Conservation (phyloP, 1,140 invertebrate species). For the Amyelois transitella region DNA sequence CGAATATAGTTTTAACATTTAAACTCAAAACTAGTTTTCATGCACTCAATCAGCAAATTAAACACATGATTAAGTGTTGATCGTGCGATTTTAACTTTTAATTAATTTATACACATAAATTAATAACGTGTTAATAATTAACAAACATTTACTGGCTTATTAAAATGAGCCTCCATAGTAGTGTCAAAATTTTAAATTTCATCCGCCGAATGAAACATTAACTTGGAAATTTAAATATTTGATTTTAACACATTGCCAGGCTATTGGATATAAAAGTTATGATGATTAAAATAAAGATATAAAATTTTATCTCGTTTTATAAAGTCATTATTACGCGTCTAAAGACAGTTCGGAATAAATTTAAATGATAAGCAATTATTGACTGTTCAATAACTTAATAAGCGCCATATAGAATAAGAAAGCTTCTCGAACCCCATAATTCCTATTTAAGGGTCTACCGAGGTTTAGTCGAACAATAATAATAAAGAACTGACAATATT, state of each 20-base stretch:
- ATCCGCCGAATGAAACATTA: neutral
- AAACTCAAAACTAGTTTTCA: too few relatives aligned
- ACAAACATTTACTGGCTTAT: neutral
- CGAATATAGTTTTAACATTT: too few relatives aligned
- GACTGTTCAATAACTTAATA: neutral
- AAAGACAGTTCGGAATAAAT: neutral
- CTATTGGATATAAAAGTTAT: neutral
- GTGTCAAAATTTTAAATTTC: neutral
- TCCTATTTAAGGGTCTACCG: too few relatives aligned
- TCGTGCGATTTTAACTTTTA: too few relatives aligned
- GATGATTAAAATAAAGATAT: neutral
- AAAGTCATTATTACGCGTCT: neutral
- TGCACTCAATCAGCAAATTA: too few relatives aligned
- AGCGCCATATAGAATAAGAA: too few relatives aligned
- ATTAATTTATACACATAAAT: neutral
- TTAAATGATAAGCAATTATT: constrained; percentile 1
- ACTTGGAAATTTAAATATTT: neutral
- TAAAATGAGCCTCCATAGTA: neutral
- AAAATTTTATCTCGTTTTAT: neutral
- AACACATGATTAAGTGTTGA: too few relatives aligned
- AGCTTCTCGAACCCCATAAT: too few relatives aligned
- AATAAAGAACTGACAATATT: too few relatives aligned
- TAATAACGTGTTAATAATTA: neutral
- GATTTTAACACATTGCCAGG: neutral
- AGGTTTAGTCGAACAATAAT: too few relatives aligned